Base-by-base conservation (phyloP, 1,140 invertebrate species). In the Acromyrmex heyeri region DNA sequence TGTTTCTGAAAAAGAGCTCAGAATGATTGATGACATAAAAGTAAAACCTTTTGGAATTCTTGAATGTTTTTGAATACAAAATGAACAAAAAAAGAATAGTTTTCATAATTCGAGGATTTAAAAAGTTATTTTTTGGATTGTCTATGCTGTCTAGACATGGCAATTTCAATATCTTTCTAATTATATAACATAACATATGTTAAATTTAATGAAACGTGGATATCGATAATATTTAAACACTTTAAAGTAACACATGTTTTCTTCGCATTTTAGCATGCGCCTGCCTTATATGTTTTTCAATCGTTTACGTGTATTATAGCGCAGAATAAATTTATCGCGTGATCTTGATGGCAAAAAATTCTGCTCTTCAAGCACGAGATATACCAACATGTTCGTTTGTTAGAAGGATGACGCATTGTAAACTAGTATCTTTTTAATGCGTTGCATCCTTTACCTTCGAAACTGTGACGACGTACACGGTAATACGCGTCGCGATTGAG, bases 401-500 rank as follows among this genome's bases (percentile, higher is more conserved):
- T 44, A 16, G 16, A 5, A n/a, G 34, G 7, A 82, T 82, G 79
- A 82, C 67, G 79, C 69, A 82, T 82, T 48, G 27, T 55, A 24
- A 48, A 79, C n/a, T 53, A 1, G 27, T 18, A 24, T 57, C 24
- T 69, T 61, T 82, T 82, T 82, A 73, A 73, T 82, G 12, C 67
- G 79, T 14, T 61, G 65, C 30, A 82, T 82, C 65, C 38, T 82
- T 24, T 67, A 30, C 62, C 18, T 44, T 38, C 44, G 24, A 77
- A 59, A 44, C 34, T 59, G 53, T 38, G 12, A 65, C 18, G 12
- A 57, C 34, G 38, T 18, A 27, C 12, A 18, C 21, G 30, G 12
- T 73, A 72, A 76, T 30, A 12, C 27, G 64, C 48, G 64, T 30
- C 76, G 34, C 50, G 30, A 16, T 85, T 92, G 90, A 92, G 67